phyloP scores from a whole-genome alignment of 1,140 invertebrate genomes.

The Glossosoma conforme region DNA sequence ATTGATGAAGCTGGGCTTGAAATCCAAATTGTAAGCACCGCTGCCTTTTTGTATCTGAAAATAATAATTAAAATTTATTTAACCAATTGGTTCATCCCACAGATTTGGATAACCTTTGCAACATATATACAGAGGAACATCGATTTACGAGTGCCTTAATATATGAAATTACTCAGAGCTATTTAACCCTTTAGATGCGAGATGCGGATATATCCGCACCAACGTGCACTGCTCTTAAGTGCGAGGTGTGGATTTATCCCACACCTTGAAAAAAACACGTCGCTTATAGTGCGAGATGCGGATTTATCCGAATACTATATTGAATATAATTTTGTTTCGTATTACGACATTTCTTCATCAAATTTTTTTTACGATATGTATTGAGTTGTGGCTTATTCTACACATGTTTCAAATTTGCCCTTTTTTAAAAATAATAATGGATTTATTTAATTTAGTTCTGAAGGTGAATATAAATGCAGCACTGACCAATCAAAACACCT shows the following conservation, averaged over 20 bases:
- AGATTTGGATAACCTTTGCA: neutral
- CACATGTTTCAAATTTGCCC: too few relatives aligned
- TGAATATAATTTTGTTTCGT: too few relatives aligned
- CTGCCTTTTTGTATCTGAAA: slow-evolving; percentile 23
- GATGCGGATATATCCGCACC: neutral
- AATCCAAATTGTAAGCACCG: slow-evolving; percentile 50
- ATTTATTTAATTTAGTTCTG: too few relatives aligned
- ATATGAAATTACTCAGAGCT: neutral
- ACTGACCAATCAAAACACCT: too few relatives aligned
- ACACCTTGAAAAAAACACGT: too few relatives aligned
- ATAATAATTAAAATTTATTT: neutral
- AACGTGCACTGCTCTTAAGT: neutral
- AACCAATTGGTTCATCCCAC: neutral
- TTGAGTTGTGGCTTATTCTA: too few relatives aligned
- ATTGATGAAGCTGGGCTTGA: slow-evolving; percentile 43
- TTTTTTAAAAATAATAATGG: too few relatives aligned
- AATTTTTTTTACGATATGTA: too few relatives aligned
- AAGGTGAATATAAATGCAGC: too few relatives aligned
- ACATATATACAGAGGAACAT: neutral
- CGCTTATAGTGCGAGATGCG: too few relatives aligned
- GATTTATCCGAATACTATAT: too few relatives aligned
- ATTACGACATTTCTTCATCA: too few relatives aligned
- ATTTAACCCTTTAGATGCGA: neutral
- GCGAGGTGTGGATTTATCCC: neutral
- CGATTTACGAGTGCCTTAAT: neutral